These are phyloP conservation scores for Bos javanicus DNA, from an alignment of 2,113 vertebrate species.

Conservation along the genomic window DNA sequence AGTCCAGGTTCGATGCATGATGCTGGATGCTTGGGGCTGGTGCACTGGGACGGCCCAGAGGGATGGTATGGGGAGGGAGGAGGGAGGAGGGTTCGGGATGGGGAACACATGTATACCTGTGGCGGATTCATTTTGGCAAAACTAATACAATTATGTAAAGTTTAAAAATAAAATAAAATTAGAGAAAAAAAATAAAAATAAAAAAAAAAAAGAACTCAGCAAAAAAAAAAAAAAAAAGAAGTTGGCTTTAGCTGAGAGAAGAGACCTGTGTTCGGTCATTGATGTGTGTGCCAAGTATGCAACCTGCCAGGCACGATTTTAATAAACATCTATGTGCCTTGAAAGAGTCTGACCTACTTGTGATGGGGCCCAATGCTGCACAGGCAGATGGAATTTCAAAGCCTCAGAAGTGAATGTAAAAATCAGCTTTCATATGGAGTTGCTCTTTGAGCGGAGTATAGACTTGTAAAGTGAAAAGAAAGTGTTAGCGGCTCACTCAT, in stretches of 20 bases:
- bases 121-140: too few species aligned
- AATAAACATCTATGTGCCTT: neutral
- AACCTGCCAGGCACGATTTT: neutral
- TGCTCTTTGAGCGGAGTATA: neutral
- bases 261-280: neutral
- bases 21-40: too few species aligned
- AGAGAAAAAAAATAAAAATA: too few species aligned
- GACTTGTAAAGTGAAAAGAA: neutral
- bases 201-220: too few species aligned
- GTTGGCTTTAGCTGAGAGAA: neutral
- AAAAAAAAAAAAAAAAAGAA: too few species aligned
- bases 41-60: too few species aligned
- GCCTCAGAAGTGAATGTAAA: neutral
- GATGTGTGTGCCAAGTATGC: fast-evolving
- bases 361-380: neutral
- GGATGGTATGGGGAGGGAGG: too few species aligned
- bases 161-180: too few species aligned
- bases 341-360: neutral
- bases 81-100: too few species aligned
- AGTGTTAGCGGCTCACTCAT: neutral
- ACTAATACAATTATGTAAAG: too few species aligned
- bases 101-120: too few species aligned
- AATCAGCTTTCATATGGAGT: neutral
- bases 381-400: neutral
- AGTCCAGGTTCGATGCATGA: too few species aligned